These are phyloP conservation scores for Philypnodon macrostomus DNA, from an alignment of 2,797 vertebrate genomes.

Conservation along the genomic window DNA sequence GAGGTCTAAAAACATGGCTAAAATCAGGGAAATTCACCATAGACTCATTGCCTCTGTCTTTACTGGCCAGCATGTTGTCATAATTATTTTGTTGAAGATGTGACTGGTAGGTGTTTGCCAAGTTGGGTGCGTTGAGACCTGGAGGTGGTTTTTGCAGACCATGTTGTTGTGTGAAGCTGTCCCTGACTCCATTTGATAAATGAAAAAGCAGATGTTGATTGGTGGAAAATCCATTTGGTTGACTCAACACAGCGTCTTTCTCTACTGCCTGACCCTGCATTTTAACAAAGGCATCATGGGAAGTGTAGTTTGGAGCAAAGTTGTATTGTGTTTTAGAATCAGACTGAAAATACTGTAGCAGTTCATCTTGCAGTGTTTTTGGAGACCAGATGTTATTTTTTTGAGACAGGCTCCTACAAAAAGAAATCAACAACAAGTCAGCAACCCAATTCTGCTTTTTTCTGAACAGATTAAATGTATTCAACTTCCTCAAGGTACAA, in stretches of 20 bases:
- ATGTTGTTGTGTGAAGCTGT: slow-evolving; percentile 41
- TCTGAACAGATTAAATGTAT: background rate
- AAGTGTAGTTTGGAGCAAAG: slow-evolving; percentile 67
- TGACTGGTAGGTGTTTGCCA: slow-evolving; percentile 64
- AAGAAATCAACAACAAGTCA: background rate
- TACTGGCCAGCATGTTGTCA: slow-evolving; percentile 63
- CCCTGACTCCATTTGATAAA: slow-evolving; percentile 68
- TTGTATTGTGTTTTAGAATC: slow-evolving; percentile 75
- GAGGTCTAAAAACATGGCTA: slow-evolving; percentile 44
- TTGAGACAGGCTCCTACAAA: slow-evolving; percentile 75
- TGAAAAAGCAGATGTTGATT: slow-evolving; percentile 77
- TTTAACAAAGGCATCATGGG: slow-evolving; percentile 43
- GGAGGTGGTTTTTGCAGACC: slow-evolving; percentile 68
- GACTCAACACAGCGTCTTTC: slow-evolving; percentile 69
- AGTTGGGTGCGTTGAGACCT: slow-evolving; percentile 73
- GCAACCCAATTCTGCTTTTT: background rate
- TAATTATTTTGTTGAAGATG: slow-evolving; percentile 61
- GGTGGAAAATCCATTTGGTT: slow-evolving; percentile 60
- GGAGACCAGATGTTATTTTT: slow-evolving; percentile 84
- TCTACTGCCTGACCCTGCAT: slow-evolving; percentile 63
- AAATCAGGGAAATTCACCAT: slow-evolving; percentile 59
- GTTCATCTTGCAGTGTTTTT: slow-evolving; percentile 68
- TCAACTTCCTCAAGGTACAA: background rate
- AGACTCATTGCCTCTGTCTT: slow-evolving; percentile 64
- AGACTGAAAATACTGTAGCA: slow-evolving; percentile 74